Evolutionary conservation across 2,113 vertebrate species (phyloP).

Genomic region (Toxotes chatareus): DNA sequence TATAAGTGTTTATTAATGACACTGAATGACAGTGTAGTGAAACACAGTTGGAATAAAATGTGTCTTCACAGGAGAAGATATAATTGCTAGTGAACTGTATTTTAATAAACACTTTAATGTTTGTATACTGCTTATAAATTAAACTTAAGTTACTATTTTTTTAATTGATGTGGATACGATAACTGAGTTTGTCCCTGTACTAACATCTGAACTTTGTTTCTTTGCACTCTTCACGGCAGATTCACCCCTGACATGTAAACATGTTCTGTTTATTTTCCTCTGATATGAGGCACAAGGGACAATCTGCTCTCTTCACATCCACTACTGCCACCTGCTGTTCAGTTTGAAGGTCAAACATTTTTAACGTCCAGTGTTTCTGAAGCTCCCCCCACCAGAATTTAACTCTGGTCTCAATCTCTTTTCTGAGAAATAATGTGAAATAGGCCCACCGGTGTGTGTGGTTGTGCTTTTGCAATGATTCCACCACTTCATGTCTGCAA

Average conservation of each 20-base stretch:
- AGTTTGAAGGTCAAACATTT: neutral
- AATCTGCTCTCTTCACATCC: neutral
- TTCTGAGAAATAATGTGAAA: neutral
- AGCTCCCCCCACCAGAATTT: neutral
- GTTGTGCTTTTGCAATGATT: neutral
- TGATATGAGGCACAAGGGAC: neutral
- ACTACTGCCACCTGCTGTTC: slow-evolving; percentile 61
- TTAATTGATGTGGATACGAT: neutral
- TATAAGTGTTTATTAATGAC: neutral
- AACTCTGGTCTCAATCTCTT: neutral
- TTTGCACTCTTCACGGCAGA: neutral
- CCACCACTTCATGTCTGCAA: slow-evolving; percentile 7
- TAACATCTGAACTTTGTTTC: too few species aligned
- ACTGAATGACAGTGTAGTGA: neutral
- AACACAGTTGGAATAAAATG: neutral
- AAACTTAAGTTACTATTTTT: neutral
- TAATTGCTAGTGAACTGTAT: neutral
- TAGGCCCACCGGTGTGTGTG: neutral
- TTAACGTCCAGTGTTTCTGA: neutral
- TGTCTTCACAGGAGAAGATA: neutral
- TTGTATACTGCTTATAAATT: neutral
- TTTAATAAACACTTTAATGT: neutral
- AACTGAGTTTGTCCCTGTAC: neutral
- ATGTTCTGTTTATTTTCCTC: neutral
- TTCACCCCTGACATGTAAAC: neutral